A percentile compares a stretch with the other conserved stretches of the same genome.
These are phyloP conservation scores for Melanotaenia maccullochi DNA, from an alignment of 2,797 vertebrate genomes.

Conservation along the genomic window DNA sequence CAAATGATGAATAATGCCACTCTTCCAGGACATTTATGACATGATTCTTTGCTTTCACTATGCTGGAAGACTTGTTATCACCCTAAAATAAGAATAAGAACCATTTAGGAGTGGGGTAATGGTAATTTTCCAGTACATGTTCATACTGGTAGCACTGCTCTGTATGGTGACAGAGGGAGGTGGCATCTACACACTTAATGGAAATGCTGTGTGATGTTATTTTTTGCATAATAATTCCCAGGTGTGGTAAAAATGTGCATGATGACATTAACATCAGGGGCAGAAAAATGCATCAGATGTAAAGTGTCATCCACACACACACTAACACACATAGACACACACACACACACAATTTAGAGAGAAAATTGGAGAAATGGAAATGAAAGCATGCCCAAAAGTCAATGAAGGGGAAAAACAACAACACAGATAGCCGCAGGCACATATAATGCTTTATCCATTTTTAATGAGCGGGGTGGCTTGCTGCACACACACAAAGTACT, in stretches of 20 bases:
- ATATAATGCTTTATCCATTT: slow-evolving; percentile 74
- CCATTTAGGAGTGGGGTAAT: slow-evolving; percentile 5
- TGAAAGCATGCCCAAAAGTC: slow-evolving; percentile 51
- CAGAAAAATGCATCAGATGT: slow-evolving; percentile 73
- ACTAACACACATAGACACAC: slow-evolving; percentile 20
- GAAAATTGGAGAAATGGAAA: slow-evolving; percentile 21
- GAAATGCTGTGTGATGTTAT: slow-evolving; percentile 66
- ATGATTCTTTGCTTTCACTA: slow-evolving; percentile 5
- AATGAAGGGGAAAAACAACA: slow-evolving; percentile 80
- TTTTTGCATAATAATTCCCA: slow-evolving; percentile 59
- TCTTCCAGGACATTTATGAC: slow-evolving; percentile 1
- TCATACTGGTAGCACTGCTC: slow-evolving; percentile 12
- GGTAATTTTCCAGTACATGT: slow-evolving; percentile 36
- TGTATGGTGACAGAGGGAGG: slow-evolving; percentile 22
- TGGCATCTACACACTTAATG: slow-evolving; percentile 60
- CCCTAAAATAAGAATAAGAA: slow-evolving; percentile 13
- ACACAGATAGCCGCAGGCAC: slow-evolving; percentile 68
- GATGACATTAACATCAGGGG: slow-evolving; percentile 55
- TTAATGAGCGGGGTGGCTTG: slow-evolving; percentile 70
- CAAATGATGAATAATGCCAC: not conserved
- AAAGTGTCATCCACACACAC: slow-evolving; percentile 18
- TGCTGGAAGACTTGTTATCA: slow-evolving; percentile 31
- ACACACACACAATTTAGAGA: slow-evolving; percentile 22
- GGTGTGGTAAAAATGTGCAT: slow-evolving; percentile 45
- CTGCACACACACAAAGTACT: slow-evolving; percentile 36